Conservation (phyloP, 2,888 invertebrate species). For the Mythimna loreyi region DNA sequence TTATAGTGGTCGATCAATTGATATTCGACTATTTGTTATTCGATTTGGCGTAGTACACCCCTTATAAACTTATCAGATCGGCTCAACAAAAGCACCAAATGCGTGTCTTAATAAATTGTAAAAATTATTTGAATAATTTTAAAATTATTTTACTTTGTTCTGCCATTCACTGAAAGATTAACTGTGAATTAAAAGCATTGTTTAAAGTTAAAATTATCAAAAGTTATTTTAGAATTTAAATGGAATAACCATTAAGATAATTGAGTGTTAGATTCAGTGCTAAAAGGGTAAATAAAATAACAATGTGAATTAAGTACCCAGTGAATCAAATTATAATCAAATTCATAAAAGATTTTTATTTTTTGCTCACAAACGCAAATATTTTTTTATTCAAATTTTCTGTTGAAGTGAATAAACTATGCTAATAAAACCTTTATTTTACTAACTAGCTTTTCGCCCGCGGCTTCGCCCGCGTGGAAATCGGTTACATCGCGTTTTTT, state of each 20-base stretch:
- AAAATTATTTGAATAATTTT: too few species aligned
- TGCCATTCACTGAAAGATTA: neutral
- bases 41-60: too few species aligned
- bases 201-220: neutral
- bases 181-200: neutral
- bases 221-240: neutral
- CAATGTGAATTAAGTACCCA: neutral
- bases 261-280: neutral
- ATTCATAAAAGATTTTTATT: neutral
- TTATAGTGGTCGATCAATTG: too few species aligned
- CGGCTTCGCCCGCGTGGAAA: too few species aligned
- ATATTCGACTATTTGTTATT: too few species aligned
- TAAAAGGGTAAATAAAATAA: conserved; percentile 6
- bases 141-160: neutral
- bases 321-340: neutral
- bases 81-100: too few species aligned
- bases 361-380: neutral
- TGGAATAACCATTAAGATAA: neutral
- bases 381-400: neutral
- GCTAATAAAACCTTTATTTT: neutral
- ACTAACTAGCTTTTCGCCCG: too few species aligned
- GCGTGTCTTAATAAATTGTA: too few species aligned
- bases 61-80: too few species aligned
- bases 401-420: neutral
- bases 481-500: too few species aligned